Conservation (phyloP, 2,797 vertebrate species). For the Lateolabrax maculatus region DNA sequence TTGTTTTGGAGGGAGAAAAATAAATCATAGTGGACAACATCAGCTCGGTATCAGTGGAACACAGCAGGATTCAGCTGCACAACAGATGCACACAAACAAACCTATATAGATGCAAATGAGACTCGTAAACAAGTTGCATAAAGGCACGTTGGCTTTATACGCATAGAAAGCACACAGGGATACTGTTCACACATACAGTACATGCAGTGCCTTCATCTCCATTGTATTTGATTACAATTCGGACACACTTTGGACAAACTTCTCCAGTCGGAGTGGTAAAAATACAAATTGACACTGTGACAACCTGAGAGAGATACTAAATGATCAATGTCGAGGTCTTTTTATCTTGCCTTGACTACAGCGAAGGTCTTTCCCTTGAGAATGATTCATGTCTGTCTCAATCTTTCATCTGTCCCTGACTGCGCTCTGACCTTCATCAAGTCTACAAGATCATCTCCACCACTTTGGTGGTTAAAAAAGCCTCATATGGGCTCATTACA, state of each 20-base stretch:
- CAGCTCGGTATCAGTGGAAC: constrained; percentile 30
- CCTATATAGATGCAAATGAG: constrained; percentile 43
- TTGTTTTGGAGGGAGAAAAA: constrained; percentile 15
- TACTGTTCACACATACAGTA: not conserved
- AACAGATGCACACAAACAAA: constrained; percentile 6
- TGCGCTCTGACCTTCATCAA: constrained; percentile 6
- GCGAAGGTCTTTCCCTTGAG: constrained; percentile 18
- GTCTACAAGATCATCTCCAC: not conserved
- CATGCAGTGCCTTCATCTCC: not conserved
- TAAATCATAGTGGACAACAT: constrained; percentile 15
- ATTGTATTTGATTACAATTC: not conserved
- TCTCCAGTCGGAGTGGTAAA: not conserved
- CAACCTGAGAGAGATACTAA: not conserved
- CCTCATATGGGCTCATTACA: not conserved
- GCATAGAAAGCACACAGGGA: not conserved
- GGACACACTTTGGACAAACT: not conserved
- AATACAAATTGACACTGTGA: not conserved
- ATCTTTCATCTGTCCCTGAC: not conserved
- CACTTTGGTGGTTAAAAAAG: not conserved
- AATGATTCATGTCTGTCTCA: constrained; percentile 17
- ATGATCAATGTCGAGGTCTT: not conserved
- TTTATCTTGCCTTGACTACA: constrained; percentile 33
- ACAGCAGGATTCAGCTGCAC: constrained; percentile 33
- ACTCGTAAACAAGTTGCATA: constrained; percentile 11
- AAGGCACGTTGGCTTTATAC: not conserved